Evolutionary conservation across 2,888 invertebrate genomes (phyloP).

Genomic region (Zaprionus lineosus): DNA sequence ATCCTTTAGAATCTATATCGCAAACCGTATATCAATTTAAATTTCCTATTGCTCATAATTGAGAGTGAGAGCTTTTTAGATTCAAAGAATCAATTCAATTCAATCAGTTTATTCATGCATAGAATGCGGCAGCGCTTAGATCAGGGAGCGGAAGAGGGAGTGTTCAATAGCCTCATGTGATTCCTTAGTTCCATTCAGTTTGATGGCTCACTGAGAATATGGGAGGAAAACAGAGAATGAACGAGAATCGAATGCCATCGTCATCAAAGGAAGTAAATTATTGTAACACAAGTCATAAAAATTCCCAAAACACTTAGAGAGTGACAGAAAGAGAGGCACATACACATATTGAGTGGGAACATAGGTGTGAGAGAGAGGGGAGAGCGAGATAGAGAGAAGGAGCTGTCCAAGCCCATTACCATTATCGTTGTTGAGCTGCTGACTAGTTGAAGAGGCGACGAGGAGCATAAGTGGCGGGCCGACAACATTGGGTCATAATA

Average conservation of each 20-base stretch:
- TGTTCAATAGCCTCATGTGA: constrained; percentile 3
- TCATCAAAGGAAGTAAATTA: constrained; percentile 71
- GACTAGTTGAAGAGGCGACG: not conserved
- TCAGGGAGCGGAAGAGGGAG: not conserved
- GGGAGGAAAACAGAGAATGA: constrained; percentile 19
- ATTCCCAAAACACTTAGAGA: constrained; percentile 48
- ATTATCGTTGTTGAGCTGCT: constrained; percentile 58
- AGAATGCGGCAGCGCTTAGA: constrained; percentile 12
- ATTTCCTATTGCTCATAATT: not conserved
- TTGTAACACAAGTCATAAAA: constrained; percentile 75
- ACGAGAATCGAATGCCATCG: constrained; percentile 9
- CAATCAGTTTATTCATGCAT: constrained; percentile 35
- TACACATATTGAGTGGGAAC: not conserved
- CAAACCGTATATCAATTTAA: too few relatives aligned
- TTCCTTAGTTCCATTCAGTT: constrained; percentile 40
- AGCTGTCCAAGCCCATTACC: constrained; percentile 54
- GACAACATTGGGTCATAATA: constrained; percentile 69
- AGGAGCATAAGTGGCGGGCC: constrained; percentile 32
- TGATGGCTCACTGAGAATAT: constrained; percentile 9
- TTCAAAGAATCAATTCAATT: constrained; percentile 18
- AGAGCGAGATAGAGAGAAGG: constrained; percentile 11
- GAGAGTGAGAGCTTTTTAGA: constrained; percentile 9
- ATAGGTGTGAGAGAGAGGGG: constrained; percentile 6
- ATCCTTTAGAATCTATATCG: too few relatives aligned
- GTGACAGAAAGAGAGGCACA: constrained; percentile 6